Percentiles rank a stretch among this genome's conserved stretches.
These are phyloP conservation scores for Drosophila micromelanica DNA, from an alignment of 1,140 invertebrate genomes.

Conservation along the genomic window DNA sequence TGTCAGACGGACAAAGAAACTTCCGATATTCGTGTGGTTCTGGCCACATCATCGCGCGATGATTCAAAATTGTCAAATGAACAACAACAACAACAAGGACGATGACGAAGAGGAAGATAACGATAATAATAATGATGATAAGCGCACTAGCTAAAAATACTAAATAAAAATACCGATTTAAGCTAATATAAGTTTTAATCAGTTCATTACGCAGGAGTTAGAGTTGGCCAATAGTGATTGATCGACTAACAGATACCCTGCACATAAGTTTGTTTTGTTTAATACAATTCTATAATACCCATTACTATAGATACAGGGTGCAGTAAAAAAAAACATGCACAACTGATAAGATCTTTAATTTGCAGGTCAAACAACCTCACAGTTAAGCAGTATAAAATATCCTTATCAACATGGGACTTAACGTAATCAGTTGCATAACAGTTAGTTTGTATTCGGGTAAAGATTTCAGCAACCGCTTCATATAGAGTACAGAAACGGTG, in stretches of 20 bases:
- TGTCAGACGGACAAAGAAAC: slow-evolving; percentile 39
- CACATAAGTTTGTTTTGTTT: too few relatives aligned
- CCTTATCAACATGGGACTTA: not conserved
- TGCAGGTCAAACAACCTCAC: slow-evolving; percentile 1
- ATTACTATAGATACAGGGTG: too few relatives aligned
- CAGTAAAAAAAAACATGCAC: too few relatives aligned
- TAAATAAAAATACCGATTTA: too few relatives aligned
- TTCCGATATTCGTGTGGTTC: slow-evolving; percentile 23
- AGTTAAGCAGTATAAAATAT: not conserved
- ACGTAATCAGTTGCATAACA: not conserved
- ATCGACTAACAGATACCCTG: too few relatives aligned
- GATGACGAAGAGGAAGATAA: slow-evolving; percentile 4
- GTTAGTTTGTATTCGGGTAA: not conserved
- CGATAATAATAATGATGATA: not conserved
- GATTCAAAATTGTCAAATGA: not conserved
- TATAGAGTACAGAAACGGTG: too few relatives aligned
- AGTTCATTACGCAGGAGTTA: too few relatives aligned
- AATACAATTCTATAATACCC: too few relatives aligned
- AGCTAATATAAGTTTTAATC: too few relatives aligned
- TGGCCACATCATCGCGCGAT: slow-evolving; percentile 3
- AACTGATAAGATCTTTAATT: not conserved
- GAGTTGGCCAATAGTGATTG: too few relatives aligned
- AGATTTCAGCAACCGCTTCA: too few relatives aligned
- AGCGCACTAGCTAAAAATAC: too few relatives aligned
- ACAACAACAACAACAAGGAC: slow-evolving; percentile 7